Evolutionary conservation across 2,113 vertebrate species (phyloP).

Genomic region (Indri indri): DNA sequence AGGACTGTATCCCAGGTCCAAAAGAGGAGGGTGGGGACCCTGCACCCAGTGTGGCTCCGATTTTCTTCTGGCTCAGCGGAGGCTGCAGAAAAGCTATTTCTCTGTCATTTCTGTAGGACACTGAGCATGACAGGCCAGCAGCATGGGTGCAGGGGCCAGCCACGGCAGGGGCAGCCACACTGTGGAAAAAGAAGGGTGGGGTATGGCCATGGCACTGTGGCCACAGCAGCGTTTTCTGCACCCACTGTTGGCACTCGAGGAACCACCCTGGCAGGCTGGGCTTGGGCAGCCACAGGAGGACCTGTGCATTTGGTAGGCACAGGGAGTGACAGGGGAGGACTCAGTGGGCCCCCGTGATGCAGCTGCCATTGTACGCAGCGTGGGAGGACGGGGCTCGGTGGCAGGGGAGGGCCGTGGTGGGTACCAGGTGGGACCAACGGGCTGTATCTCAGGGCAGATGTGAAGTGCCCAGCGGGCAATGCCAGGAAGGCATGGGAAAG

Average conservation of each 20-base stretch:
- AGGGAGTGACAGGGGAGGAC: neutral
- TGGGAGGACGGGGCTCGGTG: fast-evolving
- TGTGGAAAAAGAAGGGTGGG: fast-evolving
- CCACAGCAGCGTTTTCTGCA: neutral
- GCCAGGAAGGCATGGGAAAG: neutral
- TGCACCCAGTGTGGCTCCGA: neutral
- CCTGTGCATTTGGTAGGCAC: neutral
- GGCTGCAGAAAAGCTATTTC: neutral
- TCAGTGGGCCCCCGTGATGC: fast-evolving
- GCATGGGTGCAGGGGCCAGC: neutral
- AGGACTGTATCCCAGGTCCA: neutral
- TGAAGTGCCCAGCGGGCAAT: neutral
- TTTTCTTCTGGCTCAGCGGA: neutral
- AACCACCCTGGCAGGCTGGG: neutral
- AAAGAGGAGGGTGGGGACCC: neutral
- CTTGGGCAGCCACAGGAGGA: too few species aligned
- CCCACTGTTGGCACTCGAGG: neutral
- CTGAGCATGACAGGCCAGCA: neutral
- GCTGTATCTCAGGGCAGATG: neutral
- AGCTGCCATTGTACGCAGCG: fast-evolving
- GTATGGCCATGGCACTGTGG: neutral
- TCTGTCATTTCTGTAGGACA: neutral
- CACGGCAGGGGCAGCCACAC: fast-evolving
- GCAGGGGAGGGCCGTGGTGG: too few species aligned
- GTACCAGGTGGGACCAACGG: too few species aligned